Percentiles rank a stretch among this genome's conserved stretches.
phyloP scores from a whole-genome alignment of 64 coral and sea anemone genomes.

The Stylophora pistillata region DNA sequence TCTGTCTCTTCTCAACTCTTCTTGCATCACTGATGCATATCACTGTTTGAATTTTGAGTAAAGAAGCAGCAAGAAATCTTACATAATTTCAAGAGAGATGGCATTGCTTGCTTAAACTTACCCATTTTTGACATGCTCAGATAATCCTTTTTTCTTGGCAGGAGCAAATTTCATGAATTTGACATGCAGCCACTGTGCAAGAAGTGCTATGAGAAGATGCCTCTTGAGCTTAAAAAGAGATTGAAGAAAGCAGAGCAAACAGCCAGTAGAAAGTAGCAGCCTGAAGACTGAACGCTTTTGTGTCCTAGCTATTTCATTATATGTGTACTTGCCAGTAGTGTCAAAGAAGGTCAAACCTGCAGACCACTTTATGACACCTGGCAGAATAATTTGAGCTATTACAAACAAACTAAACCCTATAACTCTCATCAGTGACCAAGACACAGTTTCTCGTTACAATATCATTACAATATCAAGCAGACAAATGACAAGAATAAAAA shows the following conservation, averaged over 20 bases:
- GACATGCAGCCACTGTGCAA: slow-evolving; percentile 98
- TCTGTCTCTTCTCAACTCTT: too few relatives aligned
- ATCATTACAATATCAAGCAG: too few relatives aligned
- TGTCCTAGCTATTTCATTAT: not conserved
- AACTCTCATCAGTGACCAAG: too few relatives aligned
- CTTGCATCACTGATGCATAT: too few relatives aligned
- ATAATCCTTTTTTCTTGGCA: not conserved
- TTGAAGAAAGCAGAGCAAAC: slow-evolving; percentile 85
- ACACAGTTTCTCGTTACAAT: too few relatives aligned
- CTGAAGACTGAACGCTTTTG: not conserved
- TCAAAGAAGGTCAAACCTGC: too few relatives aligned
- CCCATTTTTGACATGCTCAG: not conserved
- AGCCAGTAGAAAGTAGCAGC: slow-evolving; percentile 25
- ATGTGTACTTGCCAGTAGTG: not conserved
- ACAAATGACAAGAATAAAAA: too few relatives aligned
- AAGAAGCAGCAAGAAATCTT: too few relatives aligned
- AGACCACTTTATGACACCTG: too few relatives aligned
- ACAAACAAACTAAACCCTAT: too few relatives aligned
- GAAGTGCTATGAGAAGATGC: slow-evolving; percentile 99
- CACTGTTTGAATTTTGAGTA: too few relatives aligned
- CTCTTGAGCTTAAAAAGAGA: slow-evolving; percentile 93
- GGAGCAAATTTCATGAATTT: slow-evolving; percentile 99
- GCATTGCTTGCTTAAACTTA: not conserved
- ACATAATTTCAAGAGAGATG: not conserved
- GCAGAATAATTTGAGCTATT: too few relatives aligned